A percentile compares a stretch with the other conserved stretches of the same genome.
These are phyloP conservation scores for Cotesia glomerata DNA, from an alignment of 1,140 invertebrate genomes.

Conservation along the genomic window DNA sequence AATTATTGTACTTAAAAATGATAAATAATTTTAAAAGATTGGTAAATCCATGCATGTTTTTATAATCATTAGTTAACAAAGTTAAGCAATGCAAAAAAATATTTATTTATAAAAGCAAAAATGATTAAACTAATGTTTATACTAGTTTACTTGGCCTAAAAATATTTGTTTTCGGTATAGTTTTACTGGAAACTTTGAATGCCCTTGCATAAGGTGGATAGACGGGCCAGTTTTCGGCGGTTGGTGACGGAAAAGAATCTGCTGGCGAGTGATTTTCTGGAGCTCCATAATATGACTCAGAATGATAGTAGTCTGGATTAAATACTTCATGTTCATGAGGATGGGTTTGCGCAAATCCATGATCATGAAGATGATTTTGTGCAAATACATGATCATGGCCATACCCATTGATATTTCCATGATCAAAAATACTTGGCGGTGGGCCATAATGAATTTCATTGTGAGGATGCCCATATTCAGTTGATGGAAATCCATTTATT, in stretches of 20 bases:
- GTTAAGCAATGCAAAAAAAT: too few species aligned
- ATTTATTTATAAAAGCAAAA: too few species aligned
- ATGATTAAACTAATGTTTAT: neutral
- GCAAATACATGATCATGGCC: neutral
- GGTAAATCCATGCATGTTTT: too few species aligned
- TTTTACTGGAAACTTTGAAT: neutral
- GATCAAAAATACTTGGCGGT: neutral
- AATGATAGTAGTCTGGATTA: neutral
- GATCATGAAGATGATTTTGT: neutral
- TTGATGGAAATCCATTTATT: constrained; percentile 23
- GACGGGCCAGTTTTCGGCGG: neutral
- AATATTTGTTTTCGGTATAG: neutral
- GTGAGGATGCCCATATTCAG: constrained; percentile 5
- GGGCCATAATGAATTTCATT: neutral
- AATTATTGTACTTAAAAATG: too few species aligned
- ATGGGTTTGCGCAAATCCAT: neutral
- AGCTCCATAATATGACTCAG: neutral
- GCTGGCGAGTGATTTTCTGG: neutral
- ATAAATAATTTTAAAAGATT: too few species aligned
- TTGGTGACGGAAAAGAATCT: neutral
- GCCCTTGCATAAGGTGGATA: neutral
- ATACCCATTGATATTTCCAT: neutral
- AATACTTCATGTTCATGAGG: neutral
- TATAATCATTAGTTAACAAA: too few species aligned
- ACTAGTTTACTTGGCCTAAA: neutral